These are phyloP conservation scores for Onthophagus sagittarius DNA, from an alignment of 2,888 invertebrate genomes.

Conservation along the genomic window DNA sequence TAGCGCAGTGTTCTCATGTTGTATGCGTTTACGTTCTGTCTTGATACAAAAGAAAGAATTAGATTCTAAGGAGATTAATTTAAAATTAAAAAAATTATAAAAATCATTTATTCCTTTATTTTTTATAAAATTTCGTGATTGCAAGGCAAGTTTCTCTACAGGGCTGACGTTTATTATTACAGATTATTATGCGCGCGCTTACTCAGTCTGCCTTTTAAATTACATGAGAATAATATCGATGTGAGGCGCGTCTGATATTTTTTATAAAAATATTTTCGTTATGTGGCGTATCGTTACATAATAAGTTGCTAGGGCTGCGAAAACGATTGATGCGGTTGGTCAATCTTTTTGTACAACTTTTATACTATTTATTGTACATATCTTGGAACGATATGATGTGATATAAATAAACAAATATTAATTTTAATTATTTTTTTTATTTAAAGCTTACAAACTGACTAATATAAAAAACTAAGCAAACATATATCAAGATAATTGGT, in stretches of 20 bases:
- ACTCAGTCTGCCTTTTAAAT: conserved; percentile 3
- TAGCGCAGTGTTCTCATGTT: conserved; percentile 8
- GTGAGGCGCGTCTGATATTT: conserved; percentile 8
- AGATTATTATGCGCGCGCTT: background rate
- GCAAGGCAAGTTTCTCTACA: background rate
- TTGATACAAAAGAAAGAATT: background rate
- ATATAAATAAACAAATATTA: conserved; percentile 14
- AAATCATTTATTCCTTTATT: background rate
- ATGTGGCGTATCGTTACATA: conserved; percentile 9
- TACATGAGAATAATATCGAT: too few relatives aligned
- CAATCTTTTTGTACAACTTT: conserved; percentile 31
- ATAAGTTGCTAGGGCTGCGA: background rate
- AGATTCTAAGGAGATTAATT: conserved; percentile 5
- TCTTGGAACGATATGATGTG: conserved; percentile 28
- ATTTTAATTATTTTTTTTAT: background rate
- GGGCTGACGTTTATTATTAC: conserved; percentile 11
- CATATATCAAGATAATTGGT: too few relatives aligned
- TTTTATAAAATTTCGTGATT: background rate
- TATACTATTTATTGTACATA: conserved; percentile 33
- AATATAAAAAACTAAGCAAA: too few relatives aligned
- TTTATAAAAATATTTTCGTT: conserved; percentile 18
- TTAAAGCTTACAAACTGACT: too few relatives aligned
- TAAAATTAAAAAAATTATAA: background rate
- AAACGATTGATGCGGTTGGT: conserved; percentile 9
- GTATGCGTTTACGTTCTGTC: background rate